These are phyloP conservation scores for Plagodis dolabraria DNA, from an alignment of 2,888 invertebrate species.

Conservation along the genomic window DNA sequence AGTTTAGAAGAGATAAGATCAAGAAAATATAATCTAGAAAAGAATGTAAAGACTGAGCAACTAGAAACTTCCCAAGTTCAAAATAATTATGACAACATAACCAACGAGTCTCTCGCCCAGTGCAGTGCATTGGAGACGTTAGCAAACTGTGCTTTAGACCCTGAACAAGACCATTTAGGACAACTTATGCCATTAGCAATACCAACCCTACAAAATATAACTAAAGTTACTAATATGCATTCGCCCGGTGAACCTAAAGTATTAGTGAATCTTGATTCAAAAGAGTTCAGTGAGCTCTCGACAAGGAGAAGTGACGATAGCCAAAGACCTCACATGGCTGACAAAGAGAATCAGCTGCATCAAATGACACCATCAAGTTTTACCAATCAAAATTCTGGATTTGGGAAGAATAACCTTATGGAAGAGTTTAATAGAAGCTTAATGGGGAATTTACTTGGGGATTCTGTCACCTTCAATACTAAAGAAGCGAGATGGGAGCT, in stretches of 20 bases:
- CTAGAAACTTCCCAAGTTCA: constrained; percentile 51
- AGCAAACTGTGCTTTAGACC: constrained; percentile 77
- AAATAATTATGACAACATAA: constrained; percentile 58
- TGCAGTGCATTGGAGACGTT: constrained; percentile 79
- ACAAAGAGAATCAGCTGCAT: constrained; percentile 68
- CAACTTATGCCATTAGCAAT: constrained; percentile 76
- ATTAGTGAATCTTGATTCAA: constrained; percentile 77
- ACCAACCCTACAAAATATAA: constrained; percentile 76
- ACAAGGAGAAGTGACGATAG: constrained; percentile 65
- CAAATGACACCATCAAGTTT: constrained; percentile 49
- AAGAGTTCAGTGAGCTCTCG: constrained; percentile 73
- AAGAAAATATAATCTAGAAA: constrained; percentile 79
- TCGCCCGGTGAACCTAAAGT: constrained; percentile 80
- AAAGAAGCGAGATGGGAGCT: constrained; percentile 88
- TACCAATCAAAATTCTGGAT: constrained; percentile 58
- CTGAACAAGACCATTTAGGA: constrained; percentile 76
- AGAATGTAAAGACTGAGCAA: constrained; percentile 60
- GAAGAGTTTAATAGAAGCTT: constrained; percentile 79
- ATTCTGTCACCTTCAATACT: constrained; percentile 88
- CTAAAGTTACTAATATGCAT: constrained; percentile 78
- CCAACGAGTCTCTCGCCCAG: constrained; percentile 75
- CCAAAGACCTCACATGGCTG: constrained; percentile 52
- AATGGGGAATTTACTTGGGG: constrained; percentile 81
- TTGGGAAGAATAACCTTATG: constrained; percentile 73
- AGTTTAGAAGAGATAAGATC: constrained; percentile 92